Evolutionary conservation across 2,888 invertebrate species (phyloP), one percentile per base, ranked within the genome.

Genomic region (Tenthredo notha): DNA sequence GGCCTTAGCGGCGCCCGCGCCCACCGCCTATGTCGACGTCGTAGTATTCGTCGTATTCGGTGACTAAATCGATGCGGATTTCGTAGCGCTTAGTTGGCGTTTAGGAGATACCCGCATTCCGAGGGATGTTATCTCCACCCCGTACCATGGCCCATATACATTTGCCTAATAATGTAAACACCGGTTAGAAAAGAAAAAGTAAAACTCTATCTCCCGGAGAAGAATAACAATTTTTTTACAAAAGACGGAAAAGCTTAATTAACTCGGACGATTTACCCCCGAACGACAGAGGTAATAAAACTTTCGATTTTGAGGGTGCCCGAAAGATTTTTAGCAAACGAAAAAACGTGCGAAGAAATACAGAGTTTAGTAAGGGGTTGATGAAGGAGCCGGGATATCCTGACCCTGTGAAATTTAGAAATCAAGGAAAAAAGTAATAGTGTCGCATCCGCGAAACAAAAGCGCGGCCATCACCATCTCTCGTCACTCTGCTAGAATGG

Each of bases 91-190:
- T 90, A 90, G 89, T 90, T 89, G 90, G 88, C 90, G 88, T 90
- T 92, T 89, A 90, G 90, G 90, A 83, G 82, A 67, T 65, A 83
- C 82, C 92, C 91, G 90, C 92, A 92, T 91, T 85, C 86, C 85
- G 78, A 77, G 84, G 85, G 47, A 78, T 78, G 37, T 33, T 33
- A 72, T 18, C 37, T n/a, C 21, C 78, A 21, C 61, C 33, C 58
- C 37, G 18, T 74, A 25, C 47, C 50, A 33, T 15, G 21, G 50
- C 78, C 78, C 47, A 58, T 58, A 78, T 87, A 88, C 90, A 90
- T 91, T 91, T 91, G 90, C 90, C 91, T 91, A 90, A 91, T 91
- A 91, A 90, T 89, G 89, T 90, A 91, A 91, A 90, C 90, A 90
- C 77, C 86, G 40, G 25, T 21, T 37, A 37, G 3, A 21, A 5